Conservation (phyloP, 2,888 invertebrate genomes). For the Drosophila pullipes region DNA sequence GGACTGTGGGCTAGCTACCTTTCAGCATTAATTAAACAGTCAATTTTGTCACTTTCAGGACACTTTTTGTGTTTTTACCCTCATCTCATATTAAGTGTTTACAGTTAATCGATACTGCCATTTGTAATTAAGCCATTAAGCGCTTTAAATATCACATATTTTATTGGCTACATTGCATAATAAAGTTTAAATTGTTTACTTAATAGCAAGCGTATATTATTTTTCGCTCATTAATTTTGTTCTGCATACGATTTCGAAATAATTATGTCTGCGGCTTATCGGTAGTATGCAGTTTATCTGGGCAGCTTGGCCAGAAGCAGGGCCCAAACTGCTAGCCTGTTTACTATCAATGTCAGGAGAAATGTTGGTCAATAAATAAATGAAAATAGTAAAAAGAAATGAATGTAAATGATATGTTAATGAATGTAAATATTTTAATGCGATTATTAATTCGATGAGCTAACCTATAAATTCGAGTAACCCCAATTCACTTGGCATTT, state of each 20-base stretch:
- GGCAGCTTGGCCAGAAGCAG: neutral
- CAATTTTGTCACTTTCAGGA: slow-evolving; percentile 25
- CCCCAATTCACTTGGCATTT: neutral
- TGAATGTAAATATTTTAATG: slow-evolving; percentile 2
- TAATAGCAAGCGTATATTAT: neutral
- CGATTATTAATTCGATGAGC: slow-evolving; percentile 8
- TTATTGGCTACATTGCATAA: neutral
- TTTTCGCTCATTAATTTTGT: neutral
- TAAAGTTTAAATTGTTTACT: neutral
- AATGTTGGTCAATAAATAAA: neutral
- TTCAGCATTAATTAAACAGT: slow-evolving; percentile 31
- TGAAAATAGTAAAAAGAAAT: neutral
- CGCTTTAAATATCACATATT: neutral
- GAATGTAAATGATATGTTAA: neutral
- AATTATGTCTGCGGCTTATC: neutral
- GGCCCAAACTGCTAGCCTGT: neutral
- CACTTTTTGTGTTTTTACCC: neutral
- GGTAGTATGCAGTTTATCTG: neutral
- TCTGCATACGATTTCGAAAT: neutral
- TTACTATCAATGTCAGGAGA: neutral
- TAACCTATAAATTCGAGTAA: slow-evolving; percentile 1
- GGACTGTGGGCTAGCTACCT: neutral
- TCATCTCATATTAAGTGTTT: neutral
- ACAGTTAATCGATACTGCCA: slow-evolving; percentile 2
- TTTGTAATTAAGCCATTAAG: slow-evolving; percentile 3